Base-by-base conservation (phyloP, 1,140 invertebrate species). In the Euwallacea similis region DNA sequence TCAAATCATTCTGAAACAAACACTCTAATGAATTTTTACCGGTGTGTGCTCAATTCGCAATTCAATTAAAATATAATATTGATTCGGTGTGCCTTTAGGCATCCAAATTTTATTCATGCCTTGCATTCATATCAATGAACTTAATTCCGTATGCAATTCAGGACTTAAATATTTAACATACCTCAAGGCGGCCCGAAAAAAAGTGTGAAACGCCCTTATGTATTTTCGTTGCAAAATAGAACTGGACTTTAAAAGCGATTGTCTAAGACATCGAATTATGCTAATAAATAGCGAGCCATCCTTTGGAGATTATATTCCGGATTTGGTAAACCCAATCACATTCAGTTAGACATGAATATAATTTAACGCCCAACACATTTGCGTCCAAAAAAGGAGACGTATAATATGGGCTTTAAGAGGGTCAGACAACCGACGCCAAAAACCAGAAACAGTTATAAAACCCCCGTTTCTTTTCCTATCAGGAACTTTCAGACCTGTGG, bases 361-460 rank as follows among this genome's bases (percentile, higher is more conserved):
- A 50, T 68, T 68, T 68, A 61, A 56, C 66, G 21, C 66, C 56
- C 46, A 47, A 68, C 16, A 68, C 66, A 68, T 61, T 68, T 61
- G 56, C 44, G 56, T 42, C 44, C 56, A 46, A 65, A 71, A 70
- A 65, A 58, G 43, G 42, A 70, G 44, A 61, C 63, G 44, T 70
- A 70, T 70, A 70, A 61, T 70, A 44, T 9, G 33, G 50, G 59
- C 46, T 66, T 66, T 71, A 71, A 71, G 63, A 71, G 69, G 69
- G 64, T 71, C 62, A 53, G 62, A 64, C 62, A 64, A 50, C 62
- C 21, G 63, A 71, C 16, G 68, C 53, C 60, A 71, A 56, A 60
- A 62, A 71, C 60, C 68, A 70, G 59, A 70, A 70, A 70, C 68
- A 63, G 60, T 70, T 70, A 66, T 66, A 71, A 71, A 71, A 71